Base-by-base conservation (phyloP, 2,113 vertebrate genomes). In the Vireo altiloquus region DNA sequence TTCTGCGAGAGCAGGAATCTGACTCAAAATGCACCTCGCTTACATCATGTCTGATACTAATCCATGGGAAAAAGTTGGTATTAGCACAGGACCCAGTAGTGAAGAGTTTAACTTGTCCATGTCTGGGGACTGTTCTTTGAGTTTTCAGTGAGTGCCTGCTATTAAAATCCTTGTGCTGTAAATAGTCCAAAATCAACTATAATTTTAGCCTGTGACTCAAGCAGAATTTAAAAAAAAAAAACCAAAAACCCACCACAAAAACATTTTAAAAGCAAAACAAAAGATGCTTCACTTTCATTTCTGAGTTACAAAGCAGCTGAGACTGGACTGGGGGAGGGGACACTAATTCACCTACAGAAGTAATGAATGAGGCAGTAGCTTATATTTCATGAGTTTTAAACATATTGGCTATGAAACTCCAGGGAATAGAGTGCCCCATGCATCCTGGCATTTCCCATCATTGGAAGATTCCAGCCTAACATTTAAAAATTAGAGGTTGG, bases 41-140 rank as follows among this genome's bases (percentile, higher is more conserved):
- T 71, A 95, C 72, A 18, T 95, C 93, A 90, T 56, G 88, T 95
- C 86, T 96, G 93, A 93, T 82, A n/a, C 59, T 4, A 52, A 37
- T 93, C 83, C 94, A 81, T 97, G 95, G 96, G 96, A 96, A 96
- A 95, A 77, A 83, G 88, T 18, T 68, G 72, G 59, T 80, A 56
- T 86, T 92, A 90, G 76, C 42, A 72, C 74, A 90, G 57, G 70
- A 27, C 33, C 49, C 93, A 57, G 88, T 22, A 88, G 90, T 65
- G 61, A 60, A 42, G 56, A 59, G 47, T 86, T 94, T 70, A 90
- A 83, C 74, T 91, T 95, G 68, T 53, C 92, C 74, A 47, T 40
- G 84, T 82, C 91, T 96, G 89, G 78, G 87, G 87, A 74, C 82
- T 82, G 87, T 33, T 86, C 81, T 83, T 84, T 61, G 75, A 53